Evolutionary conservation across 2,797 vertebrate species (phyloP).

Genomic region (Champsocephalus gunnari): DNA sequence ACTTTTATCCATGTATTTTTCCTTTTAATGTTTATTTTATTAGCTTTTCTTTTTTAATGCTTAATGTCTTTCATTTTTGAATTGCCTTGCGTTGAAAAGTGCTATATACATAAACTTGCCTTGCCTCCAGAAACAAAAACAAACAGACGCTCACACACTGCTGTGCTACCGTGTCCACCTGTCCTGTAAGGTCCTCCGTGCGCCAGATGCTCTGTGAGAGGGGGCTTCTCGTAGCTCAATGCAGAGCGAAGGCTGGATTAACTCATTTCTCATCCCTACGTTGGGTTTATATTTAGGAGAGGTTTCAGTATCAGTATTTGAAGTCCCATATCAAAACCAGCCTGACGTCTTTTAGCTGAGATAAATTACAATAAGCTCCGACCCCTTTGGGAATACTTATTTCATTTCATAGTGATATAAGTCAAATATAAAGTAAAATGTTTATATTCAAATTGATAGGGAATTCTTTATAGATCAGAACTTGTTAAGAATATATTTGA

Average conservation of each 20-base stretch:
- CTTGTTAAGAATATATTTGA: neutral
- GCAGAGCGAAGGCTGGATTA: conserved; percentile 51
- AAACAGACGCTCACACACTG: conserved; percentile 43
- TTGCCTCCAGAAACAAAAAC: conserved; percentile 48
- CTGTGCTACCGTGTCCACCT: conserved; percentile 54
- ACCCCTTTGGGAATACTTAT: conserved; percentile 2
- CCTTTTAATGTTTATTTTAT: no score
- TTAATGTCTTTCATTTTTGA: no score
- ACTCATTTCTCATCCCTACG: conserved; percentile 54
- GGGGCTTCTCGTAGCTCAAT: conserved; percentile 60
- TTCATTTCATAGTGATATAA: neutral
- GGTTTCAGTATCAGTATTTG: conserved; percentile 26
- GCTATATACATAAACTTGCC: no score
- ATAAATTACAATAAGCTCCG: neutral
- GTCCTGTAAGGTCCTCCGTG: conserved; percentile 41
- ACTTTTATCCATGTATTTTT: no score
- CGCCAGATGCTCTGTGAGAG: conserved; percentile 64
- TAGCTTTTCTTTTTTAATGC: no score
- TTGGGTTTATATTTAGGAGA: conserved; percentile 65
- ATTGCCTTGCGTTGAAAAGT: no score
- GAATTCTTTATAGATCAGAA: neutral
- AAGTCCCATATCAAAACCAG: conserved; percentile 29
- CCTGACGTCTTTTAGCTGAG: conserved; percentile 3
- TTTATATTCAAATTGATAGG: neutral
- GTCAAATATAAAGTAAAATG: neutral